Evolutionary conservation across 2,113 vertebrate species (phyloP), one percentile per base, ranked within the genome.

Genomic region (Girardinichthys multiradiatus): DNA sequence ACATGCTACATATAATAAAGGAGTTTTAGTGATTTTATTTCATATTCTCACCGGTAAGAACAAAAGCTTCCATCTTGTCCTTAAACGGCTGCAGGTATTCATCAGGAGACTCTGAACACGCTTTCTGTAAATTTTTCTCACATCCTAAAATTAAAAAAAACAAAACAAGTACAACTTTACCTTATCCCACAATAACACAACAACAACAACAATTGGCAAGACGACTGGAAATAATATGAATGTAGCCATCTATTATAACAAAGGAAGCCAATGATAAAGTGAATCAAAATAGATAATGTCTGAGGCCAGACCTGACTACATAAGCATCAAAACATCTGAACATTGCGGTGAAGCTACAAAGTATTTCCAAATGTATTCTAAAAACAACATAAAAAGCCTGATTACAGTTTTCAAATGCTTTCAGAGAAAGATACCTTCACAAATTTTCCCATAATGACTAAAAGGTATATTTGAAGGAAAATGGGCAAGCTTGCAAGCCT

Each of bases 61-160:
- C 92, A 91, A 98, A 98, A 45, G 90, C 90, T 74, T 97, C 95
- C 79, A 98, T 92, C 84, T 95, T 96, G 83, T 96, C 95, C 87
- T 98, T 97, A 84, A 99, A 99, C 1, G 97, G 97, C 74, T 98
- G 95, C 60, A 98, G 95, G 74, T 97, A 92, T 31, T 97, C 94
- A 65, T 94, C 93, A 29, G 96, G 93, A n/a, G 96, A 98, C 54
- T 95, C 94, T 65, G 79, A 92, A 84, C 95, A 97, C 78, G 98
- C 96, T 26, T 91, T 89, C 48, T 89, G 83, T 72, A 96, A 92
- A 51, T 95, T 94, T 68, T 96, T 97, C 88, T 98, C 95, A 92
- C 95, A 96, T 48, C 87, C 97, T 99, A 89, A 26, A 57, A 30
- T 27, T 42, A 24, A 63, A 13, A 30, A 2, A 14, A 24, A 21